Evolutionary conservation across 2,797 vertebrate genomes (phyloP).

Genomic region (Adrianichthys oophorus): DNA sequence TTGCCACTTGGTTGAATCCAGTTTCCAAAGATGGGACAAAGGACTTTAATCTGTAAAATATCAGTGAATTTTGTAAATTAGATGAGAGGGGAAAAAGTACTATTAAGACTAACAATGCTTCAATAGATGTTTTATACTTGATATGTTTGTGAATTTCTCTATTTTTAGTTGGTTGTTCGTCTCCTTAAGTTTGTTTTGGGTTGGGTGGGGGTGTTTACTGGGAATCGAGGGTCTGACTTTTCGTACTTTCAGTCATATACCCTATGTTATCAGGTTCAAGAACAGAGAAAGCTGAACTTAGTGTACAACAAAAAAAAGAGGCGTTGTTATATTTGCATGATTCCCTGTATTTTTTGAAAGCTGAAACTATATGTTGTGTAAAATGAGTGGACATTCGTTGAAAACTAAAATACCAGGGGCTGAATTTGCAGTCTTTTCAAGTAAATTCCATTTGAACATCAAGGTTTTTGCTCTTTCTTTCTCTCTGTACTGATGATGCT

Average conservation of each 20-base stretch:
- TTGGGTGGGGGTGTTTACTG: constrained; percentile 4
- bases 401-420: constrained; percentile 71
- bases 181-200: constrained; percentile 36
- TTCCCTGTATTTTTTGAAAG: constrained; percentile 81
- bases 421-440: constrained; percentile 61
- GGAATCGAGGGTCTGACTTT: constrained; percentile 45
- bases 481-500: constrained; percentile 42
- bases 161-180: constrained; percentile 61
- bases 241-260: constrained; percentile 56
- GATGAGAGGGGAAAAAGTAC: constrained; percentile 48
- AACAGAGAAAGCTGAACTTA: constrained; percentile 71
- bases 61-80: constrained; percentile 83
- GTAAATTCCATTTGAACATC: constrained; percentile 64
- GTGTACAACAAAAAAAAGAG: constrained; percentile 71
- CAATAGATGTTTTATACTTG: constrained; percentile 79
- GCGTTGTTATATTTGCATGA: constrained; percentile 85
- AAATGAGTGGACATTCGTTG: constrained; percentile 74
- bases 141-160: constrained; percentile 69
- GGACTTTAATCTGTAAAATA: constrained; percentile 75
- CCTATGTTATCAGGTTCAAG: constrained; percentile 72
- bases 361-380: constrained; percentile 80
- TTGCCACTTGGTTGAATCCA: constrained; percentile 30
- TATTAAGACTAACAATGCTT: constrained; percentile 49
- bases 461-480: constrained; percentile 54
- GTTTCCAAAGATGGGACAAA: constrained; percentile 68